phyloP scores from a whole-genome alignment of 1,140 invertebrate genomes.

The Formica exsecta region DNA sequence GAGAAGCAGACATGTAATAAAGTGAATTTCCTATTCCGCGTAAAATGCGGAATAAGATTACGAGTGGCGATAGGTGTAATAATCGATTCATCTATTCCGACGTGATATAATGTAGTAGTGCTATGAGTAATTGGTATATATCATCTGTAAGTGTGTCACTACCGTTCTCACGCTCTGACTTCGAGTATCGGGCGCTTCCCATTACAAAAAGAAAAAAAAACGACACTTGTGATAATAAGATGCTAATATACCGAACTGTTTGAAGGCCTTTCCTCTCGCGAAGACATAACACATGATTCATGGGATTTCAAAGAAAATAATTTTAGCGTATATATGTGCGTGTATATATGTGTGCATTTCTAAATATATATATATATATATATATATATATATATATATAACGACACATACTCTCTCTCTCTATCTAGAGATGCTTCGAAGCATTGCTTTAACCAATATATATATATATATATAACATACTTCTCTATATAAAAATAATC shows the following conservation, averaged over 20 bases:
- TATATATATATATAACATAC: not conserved
- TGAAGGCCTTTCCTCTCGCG: conserved; percentile 51
- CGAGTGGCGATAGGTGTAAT: not conserved
- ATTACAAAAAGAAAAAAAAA: conserved; percentile 50
- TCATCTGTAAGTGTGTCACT: conserved; percentile 68
- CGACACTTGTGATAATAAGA: conserved; percentile 34
- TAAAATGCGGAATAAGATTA: conserved; percentile 13
- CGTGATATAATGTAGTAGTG: conserved; percentile 25
- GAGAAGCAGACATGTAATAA: not conserved
- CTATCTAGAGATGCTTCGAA: too few species aligned
- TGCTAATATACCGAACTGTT: conserved; percentile 49
- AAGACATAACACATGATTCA: conserved; percentile 32
- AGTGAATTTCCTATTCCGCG: conserved; percentile 1
- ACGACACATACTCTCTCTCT: too few species aligned
- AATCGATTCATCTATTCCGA: conserved; percentile 43
- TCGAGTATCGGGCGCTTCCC: conserved; percentile 44
- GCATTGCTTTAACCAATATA: too few species aligned
- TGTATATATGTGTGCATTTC: not conserved
- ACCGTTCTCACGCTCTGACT: conserved; percentile 69
- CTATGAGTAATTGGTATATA: conserved; percentile 56
- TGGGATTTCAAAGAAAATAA: conserved; percentile 14
- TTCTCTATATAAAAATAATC: not conserved
- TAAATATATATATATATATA: too few species aligned
- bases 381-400: too few species aligned
- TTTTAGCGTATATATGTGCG: not conserved